Evolutionary conservation across 2,113 vertebrate genomes (phyloP).

Genomic region (Atrichornis clamosus): DNA sequence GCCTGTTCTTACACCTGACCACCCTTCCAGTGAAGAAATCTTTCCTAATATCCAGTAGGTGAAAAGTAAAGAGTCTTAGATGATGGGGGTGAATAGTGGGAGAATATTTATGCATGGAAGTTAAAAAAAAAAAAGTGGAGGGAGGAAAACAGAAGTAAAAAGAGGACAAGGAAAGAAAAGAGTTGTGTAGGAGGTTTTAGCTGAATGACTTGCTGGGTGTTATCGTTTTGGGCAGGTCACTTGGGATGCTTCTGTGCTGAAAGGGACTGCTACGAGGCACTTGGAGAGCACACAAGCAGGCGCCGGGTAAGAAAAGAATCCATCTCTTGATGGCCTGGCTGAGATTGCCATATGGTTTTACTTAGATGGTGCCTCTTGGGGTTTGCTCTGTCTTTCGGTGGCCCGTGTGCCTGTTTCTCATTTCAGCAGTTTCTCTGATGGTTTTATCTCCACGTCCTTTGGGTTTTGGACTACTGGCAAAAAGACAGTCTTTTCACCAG

Average conservation of each 20-base stretch:
- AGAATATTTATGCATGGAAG: not conserved
- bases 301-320: not conserved
- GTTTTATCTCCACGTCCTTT: not conserved
- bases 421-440: slow-evolving; percentile 31
- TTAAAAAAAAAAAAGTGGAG: not conserved
- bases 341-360: slow-evolving; percentile 25
- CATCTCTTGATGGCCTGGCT: not conserved
- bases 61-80: not conserved
- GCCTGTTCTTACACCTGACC: not conserved
- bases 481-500: not conserved
- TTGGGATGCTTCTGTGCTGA: not conserved
- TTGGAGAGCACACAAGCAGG: not conserved
- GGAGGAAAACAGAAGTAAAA: not conserved
- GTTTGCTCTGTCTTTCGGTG: not conserved
- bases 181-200: not conserved
- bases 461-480: not conserved
- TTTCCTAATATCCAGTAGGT: not conserved
- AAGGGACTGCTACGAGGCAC: accelerated
- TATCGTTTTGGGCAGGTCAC: not conserved
- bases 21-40: not conserved
- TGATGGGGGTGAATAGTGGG: not conserved
- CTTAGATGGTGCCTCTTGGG: slow-evolving; percentile 10
- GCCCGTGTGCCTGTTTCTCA: slow-evolving; percentile 25
- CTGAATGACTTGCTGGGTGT: not conserved
- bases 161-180: not conserved